phyloP scores from a whole-genome alignment of 2,113 vertebrate species.

The Nanorana parkeri region DNA sequence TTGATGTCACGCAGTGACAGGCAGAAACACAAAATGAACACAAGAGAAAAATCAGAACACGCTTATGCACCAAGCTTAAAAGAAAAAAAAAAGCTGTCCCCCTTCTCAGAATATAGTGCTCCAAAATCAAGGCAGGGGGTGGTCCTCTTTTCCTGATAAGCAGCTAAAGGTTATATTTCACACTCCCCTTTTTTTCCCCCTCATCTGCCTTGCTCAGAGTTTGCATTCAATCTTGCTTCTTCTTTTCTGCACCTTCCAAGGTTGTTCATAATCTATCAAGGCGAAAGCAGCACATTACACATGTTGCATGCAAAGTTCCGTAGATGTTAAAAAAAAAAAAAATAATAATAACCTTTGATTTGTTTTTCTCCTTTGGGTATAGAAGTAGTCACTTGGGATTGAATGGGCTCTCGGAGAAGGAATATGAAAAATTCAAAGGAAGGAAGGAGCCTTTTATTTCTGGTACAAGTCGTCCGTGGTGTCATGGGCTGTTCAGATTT shows the following conservation, averaged over 20 bases:
- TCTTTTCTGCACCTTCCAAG: conserved; percentile 13
- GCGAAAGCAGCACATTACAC: conserved; percentile 49
- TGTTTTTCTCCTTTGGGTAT: background rate
- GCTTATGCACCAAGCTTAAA: conserved; percentile 40
- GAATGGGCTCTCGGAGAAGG: background rate
- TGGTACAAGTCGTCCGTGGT: conserved; percentile 14
- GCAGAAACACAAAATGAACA: conserved; percentile 50
- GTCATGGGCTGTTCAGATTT: background rate
- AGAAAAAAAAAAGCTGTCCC: conserved; percentile 22
- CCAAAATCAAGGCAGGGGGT: conserved; percentile 65
- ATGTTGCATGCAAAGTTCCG: conserved; percentile 58
- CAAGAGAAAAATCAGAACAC: conserved; percentile 65
- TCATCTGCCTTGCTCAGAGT: conserved; percentile 45
- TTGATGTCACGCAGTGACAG: conserved; percentile 56
- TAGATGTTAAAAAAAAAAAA: background rate
- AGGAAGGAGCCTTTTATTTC: background rate
- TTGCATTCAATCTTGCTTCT: conserved; percentile 30
- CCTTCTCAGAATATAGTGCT: conserved; percentile 18
- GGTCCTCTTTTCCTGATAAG: conserved; percentile 68
- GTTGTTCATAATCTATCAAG: conserved; percentile 45
- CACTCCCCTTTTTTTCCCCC: conserved; percentile 59
- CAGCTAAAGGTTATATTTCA: conserved; percentile 67
- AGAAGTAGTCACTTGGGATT: conserved; percentile 42
- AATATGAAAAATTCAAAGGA: background rate
- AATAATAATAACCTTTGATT: conserved; percentile 16